Base-by-base conservation (phyloP, 1,140 invertebrate genomes). In the Drosophila kepulauana region DNA sequence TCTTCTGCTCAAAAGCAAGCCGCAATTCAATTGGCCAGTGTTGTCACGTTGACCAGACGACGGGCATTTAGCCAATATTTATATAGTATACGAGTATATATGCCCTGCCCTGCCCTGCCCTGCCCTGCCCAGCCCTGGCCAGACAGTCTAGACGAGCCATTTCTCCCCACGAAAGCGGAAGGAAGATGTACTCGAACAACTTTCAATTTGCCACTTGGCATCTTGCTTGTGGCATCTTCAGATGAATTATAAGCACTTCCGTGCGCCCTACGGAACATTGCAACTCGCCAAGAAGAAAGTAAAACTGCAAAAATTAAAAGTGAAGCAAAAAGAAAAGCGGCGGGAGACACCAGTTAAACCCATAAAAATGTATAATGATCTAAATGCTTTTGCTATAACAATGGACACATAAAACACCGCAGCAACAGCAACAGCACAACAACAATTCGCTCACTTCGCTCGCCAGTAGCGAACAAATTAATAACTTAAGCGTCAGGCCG, bases 321-420 rank as follows among this genome's bases (percentile, higher is more conserved):
- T 33, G 13, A 28, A 15, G 13, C 5, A 10, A 57, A 38, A 30
- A 54, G 35, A 28, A 64, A 64, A 54, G 51, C 13, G 30, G 13
- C 25, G 20, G 30, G 20, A 49, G 45, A 38, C n/a, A 45, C 33
- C 15, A 16, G 33, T 56, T 15, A 46, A 35, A 25, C 30, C 41
- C 57, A 62, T 68, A 38, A 61, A 73, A 61, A 38, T 66, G 28
- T 49, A 51, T 61, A 73, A 72, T 87, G 73, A 79, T 80, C 79
- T 82, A 78, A 88, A 59, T 64, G 67, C 65, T 72, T 38, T 62
- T 72, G 38, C 48, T 51, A 41, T 56, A 80, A 87, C 84, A 87
- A 88, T 87, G 77, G 79, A 82, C 54, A 59, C 69, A 87, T 88
- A 88, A 88, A 87, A 71, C 65, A 82, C 63, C 16, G 13, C 35